A percentile compares a stretch with the other conserved stretches of the same genome.
Conservation (phyloP, 2,113 vertebrate species). For the Lampris megalopsis region DNA sequence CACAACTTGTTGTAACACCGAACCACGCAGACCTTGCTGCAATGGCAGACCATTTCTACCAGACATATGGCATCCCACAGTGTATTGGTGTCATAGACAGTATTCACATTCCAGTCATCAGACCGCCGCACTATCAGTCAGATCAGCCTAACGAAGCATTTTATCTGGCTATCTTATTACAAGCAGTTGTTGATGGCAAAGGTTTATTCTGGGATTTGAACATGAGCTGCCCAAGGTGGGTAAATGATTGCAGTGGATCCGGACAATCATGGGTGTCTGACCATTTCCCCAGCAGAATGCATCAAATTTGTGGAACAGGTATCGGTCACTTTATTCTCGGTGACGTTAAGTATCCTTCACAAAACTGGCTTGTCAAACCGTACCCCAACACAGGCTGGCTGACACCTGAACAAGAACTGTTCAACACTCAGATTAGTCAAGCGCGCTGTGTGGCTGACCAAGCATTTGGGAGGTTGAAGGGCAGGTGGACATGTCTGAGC, state of each 20-base stretch:
- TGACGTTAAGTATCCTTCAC: neutral
- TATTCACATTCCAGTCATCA: neutral
- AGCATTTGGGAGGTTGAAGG: conserved; percentile 11
- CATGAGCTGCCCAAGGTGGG: neutral
- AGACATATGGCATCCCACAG: neutral
- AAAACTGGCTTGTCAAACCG: conserved; percentile 4
- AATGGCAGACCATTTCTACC: neutral
- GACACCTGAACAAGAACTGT: neutral
- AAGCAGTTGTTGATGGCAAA: conserved; percentile 1
- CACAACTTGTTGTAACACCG: neutral
- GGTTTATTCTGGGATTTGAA: neutral
- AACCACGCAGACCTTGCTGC: neutral
- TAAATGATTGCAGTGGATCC: neutral
- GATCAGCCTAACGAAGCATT: neutral
- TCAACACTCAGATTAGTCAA: neutral
- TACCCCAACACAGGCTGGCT: neutral
- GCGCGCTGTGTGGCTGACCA: neutral
- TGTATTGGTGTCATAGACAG: neutral
- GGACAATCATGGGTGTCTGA: neutral
- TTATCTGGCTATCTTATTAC: neutral
- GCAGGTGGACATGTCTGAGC: conserved; percentile 6
- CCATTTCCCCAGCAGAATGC: neutral
- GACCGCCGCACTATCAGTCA: neutral
- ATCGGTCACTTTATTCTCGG: neutral
- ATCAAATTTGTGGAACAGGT: neutral